phyloP scores from a whole-genome alignment of 1,140 invertebrate species.

The Drosophila guanche region DNA sequence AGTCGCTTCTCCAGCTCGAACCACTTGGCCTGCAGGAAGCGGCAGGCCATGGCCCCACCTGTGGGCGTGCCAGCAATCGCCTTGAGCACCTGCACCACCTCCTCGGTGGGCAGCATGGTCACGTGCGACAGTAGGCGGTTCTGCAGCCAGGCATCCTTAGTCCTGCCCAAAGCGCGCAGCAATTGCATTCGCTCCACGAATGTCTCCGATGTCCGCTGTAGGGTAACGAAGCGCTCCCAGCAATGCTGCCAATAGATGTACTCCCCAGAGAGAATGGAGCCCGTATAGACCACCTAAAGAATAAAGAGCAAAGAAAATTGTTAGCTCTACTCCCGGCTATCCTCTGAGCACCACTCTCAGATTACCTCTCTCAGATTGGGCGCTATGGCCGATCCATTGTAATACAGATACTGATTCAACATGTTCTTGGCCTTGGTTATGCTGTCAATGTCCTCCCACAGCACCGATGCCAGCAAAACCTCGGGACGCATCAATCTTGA shows the following conservation, averaged over 20 bases:
- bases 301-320: slow-evolving; percentile 1
- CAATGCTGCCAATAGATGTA: slow-evolving; percentile 90
- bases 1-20: slow-evolving; percentile 86
- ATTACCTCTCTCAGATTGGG: slow-evolving; percentile 82
- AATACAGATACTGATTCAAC: slow-evolving; percentile 77
- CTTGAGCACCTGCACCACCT: slow-evolving; percentile 88
- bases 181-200: slow-evolving; percentile 89
- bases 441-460: slow-evolving; percentile 82
- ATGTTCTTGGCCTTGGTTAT: slow-evolving; percentile 81
- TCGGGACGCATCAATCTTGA: slow-evolving; percentile 75
- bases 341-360: background rate
- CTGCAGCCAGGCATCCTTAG: slow-evolving; percentile 89
- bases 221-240: slow-evolving; percentile 86
- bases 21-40: slow-evolving; percentile 91
- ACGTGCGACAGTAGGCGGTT: slow-evolving; percentile 89
- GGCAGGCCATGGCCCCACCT: slow-evolving; percentile 89
- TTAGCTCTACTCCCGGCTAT: too few relatives aligned
- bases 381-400: slow-evolving; percentile 71
- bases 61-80: slow-evolving; percentile 88
- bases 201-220: slow-evolving; percentile 85
- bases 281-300: slow-evolving; percentile 78
- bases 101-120: slow-evolving; percentile 87
- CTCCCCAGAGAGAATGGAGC: slow-evolving; percentile 85
- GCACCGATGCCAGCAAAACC: slow-evolving; percentile 74
- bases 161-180: slow-evolving; percentile 87